These are phyloP conservation scores for Gambusia yucatana DNA, from an alignment of 2,797 vertebrate species.

Conservation along the genomic window DNA sequence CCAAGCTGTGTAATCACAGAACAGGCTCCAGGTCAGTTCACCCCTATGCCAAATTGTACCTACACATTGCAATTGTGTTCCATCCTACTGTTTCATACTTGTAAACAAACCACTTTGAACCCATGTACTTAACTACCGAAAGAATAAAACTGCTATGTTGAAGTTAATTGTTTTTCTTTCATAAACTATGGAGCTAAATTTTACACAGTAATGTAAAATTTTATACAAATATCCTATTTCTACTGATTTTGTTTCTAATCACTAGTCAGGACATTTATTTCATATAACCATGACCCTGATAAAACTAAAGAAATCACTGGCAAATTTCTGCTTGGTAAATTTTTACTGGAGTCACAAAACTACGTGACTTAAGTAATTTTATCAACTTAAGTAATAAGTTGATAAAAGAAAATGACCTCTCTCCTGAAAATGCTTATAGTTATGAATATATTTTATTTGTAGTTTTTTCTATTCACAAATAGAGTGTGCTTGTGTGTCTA, in stretches of 20 bases:
- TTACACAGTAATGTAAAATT: background rate
- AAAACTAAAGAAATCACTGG: background rate
- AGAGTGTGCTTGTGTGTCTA: background rate
- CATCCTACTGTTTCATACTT: background rate
- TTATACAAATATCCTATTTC: background rate
- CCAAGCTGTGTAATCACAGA: constrained; percentile 4
- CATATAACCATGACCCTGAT: background rate
- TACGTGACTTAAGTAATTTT: too few relatives aligned
- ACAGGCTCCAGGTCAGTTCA: background rate
- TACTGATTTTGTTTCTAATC: background rate
- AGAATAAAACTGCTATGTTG: background rate
- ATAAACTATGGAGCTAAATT: background rate
- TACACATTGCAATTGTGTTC: background rate
- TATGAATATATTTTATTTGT: background rate
- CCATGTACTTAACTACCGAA: background rate
- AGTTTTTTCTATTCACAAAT: background rate
- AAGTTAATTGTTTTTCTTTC: background rate
- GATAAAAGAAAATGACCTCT: background rate
- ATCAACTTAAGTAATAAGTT: background rate
- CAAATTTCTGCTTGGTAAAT: background rate
- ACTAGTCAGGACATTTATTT: background rate
- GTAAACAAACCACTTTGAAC: background rate
- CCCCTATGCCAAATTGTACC: background rate
- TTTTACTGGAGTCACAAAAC: background rate
- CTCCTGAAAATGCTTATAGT: background rate